phyloP scores from a whole-genome alignment of 1,140 invertebrate genomes.

The Lepidurus apus region DNA sequence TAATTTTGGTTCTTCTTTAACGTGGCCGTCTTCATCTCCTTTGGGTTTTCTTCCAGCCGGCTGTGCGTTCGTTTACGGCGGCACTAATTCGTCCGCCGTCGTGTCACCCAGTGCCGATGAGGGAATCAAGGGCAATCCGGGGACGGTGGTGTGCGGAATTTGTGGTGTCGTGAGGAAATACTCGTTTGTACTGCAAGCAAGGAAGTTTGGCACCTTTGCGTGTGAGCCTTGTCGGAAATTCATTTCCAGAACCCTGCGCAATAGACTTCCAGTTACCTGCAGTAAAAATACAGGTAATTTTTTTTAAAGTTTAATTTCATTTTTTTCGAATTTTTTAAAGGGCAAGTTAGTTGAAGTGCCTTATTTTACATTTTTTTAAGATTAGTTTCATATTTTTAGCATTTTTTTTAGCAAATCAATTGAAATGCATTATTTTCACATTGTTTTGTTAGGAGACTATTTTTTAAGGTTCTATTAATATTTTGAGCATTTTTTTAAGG shows the following conservation, averaged over 20 bases:
- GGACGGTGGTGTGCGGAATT: slow-evolving; percentile 67
- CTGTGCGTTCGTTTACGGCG: slow-evolving; percentile 42
- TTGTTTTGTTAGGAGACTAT: too few species aligned
- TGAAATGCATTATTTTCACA: too few species aligned
- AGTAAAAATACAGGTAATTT: neutral
- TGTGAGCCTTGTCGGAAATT: slow-evolving; percentile 82
- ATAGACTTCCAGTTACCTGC: slow-evolving; percentile 31
- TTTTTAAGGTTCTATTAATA: too few species aligned
- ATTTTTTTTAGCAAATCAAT: too few species aligned
- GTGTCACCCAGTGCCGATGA: neutral
- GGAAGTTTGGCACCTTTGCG: slow-evolving; percentile 75
- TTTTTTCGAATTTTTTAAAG: too few species aligned
- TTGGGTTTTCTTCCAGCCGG: slow-evolving; percentile 31
- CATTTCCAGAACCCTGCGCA: slow-evolving; percentile 51
- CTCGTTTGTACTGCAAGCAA: slow-evolving; percentile 65
- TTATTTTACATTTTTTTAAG: too few species aligned
- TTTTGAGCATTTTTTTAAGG: too few species aligned
- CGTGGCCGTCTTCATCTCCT: slow-evolving; percentile 18
- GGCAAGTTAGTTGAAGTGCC: too few species aligned
- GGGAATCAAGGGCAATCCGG: slow-evolving; percentile 42
- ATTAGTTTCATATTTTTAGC: too few species aligned
- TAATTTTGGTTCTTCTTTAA: slow-evolving; percentile 32
- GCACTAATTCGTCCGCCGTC: slow-evolving; percentile 43
- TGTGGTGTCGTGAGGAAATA: slow-evolving; percentile 70
- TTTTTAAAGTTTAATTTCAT: too few species aligned